Conservation (phyloP, 2,113 vertebrate species). For the Hyaena hyaena region DNA sequence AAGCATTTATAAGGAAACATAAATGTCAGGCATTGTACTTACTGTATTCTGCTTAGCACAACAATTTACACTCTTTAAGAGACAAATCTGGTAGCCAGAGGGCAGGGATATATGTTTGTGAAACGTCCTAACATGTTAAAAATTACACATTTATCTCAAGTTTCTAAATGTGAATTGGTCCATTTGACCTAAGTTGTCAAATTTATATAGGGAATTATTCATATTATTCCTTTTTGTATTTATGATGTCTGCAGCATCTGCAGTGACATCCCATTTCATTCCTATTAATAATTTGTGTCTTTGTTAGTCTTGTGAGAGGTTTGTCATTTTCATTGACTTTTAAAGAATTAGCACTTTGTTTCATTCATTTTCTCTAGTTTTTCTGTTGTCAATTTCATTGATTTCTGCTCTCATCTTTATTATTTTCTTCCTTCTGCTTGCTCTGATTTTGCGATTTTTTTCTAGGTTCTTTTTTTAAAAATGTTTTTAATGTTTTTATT, state of each 20-base stretch:
- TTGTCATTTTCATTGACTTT: background rate
- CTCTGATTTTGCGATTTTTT: constrained; percentile 8
- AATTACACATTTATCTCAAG: background rate
- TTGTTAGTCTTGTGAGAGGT: background rate
- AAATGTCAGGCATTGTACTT: background rate
- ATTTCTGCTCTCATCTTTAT: background rate
- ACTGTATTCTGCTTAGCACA: background rate
- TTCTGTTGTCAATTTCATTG: constrained; percentile 30
- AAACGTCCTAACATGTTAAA: background rate
- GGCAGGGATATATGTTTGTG: background rate
- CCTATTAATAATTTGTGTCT: background rate
- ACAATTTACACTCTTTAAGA: background rate
- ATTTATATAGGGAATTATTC: background rate
- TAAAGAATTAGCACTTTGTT: constrained; percentile 24
- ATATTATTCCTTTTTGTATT: background rate
- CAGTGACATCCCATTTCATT: background rate
- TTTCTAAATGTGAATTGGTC: constrained; percentile 1
- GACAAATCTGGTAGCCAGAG: background rate
- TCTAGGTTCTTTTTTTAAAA: background rate
- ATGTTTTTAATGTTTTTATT: too few species aligned
- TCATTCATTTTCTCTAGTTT: constrained; percentile 29
- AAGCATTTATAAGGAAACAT: background rate
- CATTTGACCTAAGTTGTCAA: constrained; percentile 30
- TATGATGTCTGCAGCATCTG: background rate
- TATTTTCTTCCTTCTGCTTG: background rate